These are phyloP conservation scores for Cetoscarus ocellatus DNA, from an alignment of 2,797 vertebrate species.

Conservation along the genomic window DNA sequence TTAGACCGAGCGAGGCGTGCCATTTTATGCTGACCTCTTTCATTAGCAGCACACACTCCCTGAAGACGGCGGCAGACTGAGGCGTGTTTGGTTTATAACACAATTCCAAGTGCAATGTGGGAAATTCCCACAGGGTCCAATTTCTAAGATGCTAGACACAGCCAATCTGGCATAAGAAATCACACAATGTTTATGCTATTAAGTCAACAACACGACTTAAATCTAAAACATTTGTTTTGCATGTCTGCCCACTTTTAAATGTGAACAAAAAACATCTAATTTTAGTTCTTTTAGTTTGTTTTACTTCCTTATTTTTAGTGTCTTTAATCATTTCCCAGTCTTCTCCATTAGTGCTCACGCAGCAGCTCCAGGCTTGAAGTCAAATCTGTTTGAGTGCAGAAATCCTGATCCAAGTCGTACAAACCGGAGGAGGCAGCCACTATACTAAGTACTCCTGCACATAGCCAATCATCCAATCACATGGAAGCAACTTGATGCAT, in stretches of 20 bases:
- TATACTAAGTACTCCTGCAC: too few species aligned
- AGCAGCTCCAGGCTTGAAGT: background rate
- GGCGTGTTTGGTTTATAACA: conserved; percentile 30
- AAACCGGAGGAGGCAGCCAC: background rate
- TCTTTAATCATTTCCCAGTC: too few species aligned
- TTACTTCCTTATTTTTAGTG: background rate
- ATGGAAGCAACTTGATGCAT: too few species aligned
- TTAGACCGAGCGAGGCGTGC: conserved; percentile 20
- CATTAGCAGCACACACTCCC: conserved; percentile 26
- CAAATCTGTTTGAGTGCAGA: background rate
- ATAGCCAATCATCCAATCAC: too few species aligned
- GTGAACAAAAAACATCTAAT: background rate
- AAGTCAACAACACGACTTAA: conserved; percentile 10
- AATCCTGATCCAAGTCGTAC: background rate
- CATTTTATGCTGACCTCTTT: conserved; percentile 42
- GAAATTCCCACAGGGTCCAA: conserved; percentile 28
- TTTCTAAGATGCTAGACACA: conserved; percentile 15
- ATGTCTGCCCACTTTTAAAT: background rate
- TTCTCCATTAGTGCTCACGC: too few species aligned
- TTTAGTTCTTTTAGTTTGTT: background rate
- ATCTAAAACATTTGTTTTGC: conserved; percentile 9
- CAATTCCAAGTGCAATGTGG: conserved; percentile 7
- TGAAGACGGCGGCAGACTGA: conserved; percentile 13
- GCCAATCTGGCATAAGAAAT: conserved; percentile 32
- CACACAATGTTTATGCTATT: conserved; percentile 3